Base-by-base conservation (phyloP, 2,888 invertebrate species). In the Coenonympha glycerion region DNA sequence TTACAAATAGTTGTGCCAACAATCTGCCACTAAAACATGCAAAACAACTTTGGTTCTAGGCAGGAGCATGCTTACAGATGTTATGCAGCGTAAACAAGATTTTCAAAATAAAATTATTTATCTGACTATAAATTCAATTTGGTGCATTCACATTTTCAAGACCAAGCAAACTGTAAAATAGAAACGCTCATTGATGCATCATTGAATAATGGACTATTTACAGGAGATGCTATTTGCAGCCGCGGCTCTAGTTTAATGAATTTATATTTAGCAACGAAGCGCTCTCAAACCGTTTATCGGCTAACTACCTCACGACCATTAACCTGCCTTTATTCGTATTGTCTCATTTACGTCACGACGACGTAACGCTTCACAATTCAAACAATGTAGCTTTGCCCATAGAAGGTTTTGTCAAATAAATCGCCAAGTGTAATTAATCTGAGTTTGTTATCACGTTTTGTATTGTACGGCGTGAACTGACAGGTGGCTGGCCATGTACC, bases 251-350 rank as follows among this genome's bases (percentile, higher is more conserved):
- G 39, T 39, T 24, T 15, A 39, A 24, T 39, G 13, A 39, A 24
- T 39, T 39, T 39, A 39, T 39, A 39, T 39, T 39, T 39, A 39
- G 39, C 24, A 39, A 39, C 39, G 24, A 15, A 24, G 22, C 39
- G 24, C 39, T 39, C 13, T 24, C 15, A 24, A 39, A 24, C 39
- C 39, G 24, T 39, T 39, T 39, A 39, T 39, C 24, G 24, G 21
- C 49, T 49, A 47, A 44, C 39, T 49, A 30, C 51, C 53, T 49
- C 49, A 56, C 59, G 51, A 56, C 55, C 58, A 56, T 58, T 63
- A 61, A 57, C 55, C 59, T 62, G 57, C 58, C 56, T 42, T 52
- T 53, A 56, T 58, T 58, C 56, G 52, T 58, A 53, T 56, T 58
- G 54, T 56, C 52, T 48, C 52, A 55, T 56, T 47, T 53, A 49